Conservation (phyloP, 2,888 invertebrate genomes). For the Drosophila melanosoma region DNA sequence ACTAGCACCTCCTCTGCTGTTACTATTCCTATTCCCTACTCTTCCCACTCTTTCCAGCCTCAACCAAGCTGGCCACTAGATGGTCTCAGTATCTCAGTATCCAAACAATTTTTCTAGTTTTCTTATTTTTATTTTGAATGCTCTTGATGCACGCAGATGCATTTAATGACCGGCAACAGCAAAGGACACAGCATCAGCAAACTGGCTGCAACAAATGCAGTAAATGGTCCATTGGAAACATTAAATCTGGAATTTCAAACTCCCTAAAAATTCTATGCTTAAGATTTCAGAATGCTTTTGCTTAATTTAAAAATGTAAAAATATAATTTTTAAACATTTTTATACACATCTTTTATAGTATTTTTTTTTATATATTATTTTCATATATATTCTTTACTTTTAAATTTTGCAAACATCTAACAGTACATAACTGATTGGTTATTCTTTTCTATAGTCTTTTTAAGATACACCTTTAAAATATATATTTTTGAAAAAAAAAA, state of each 20-base stretch:
- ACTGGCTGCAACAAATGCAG: constrained; percentile 63
- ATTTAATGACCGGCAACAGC: constrained; percentile 67
- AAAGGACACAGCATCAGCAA: constrained; percentile 42
- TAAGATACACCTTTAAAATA: background rate
- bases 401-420: background rate
- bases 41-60: background rate
- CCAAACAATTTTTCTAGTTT: constrained; percentile 49
- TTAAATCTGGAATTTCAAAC: constrained; percentile 35
- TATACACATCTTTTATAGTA: background rate
- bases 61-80: constrained; percentile 12
- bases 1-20: constrained; percentile 54
- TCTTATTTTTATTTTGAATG: constrained; percentile 14
- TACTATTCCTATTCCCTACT: background rate
- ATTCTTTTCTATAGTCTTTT: background rate
- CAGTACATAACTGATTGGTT: background rate
- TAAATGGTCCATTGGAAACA: constrained; percentile 59
- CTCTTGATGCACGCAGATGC: constrained; percentile 59
- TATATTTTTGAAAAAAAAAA: background rate
- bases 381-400: background rate
- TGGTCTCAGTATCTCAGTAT: constrained; percentile 40
- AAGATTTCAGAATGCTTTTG: background rate
- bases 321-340: background rate
- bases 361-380: background rate
- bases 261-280: constrained; percentile 19
- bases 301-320: background rate